phyloP scores from a whole-genome alignment of 2,888 invertebrate genomes.

The Zele albiditarsus region DNA sequence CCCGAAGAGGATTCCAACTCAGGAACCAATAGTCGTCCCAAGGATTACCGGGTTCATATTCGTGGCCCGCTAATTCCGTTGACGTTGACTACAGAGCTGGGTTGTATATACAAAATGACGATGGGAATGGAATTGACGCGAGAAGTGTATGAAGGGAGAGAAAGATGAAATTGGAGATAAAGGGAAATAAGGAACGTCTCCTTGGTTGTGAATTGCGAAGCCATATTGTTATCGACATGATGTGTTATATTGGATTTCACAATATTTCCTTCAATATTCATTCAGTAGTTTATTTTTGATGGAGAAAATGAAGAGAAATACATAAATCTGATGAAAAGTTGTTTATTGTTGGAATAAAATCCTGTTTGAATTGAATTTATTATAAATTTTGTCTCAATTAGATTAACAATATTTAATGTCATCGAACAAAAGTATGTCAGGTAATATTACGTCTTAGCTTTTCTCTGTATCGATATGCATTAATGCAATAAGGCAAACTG shows the following conservation, averaged over 20 bases:
- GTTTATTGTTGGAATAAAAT: too few species aligned
- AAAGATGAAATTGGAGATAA: slow-evolving; percentile 21
- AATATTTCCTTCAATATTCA: neutral
- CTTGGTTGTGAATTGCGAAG: slow-evolving; percentile 23
- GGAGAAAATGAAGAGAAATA: neutral
- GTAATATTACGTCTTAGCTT: too few species aligned
- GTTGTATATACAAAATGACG: slow-evolving; percentile 17
- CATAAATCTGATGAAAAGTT: too few species aligned
- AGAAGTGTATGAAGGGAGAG: slow-evolving; percentile 8
- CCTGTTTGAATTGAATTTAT: too few species aligned
- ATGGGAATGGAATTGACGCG: slow-evolving; percentile 34
- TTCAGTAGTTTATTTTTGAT: slow-evolving; percentile 10
- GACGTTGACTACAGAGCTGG: slow-evolving; percentile 25
- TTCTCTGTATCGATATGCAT: too few species aligned
- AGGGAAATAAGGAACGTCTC: slow-evolving; percentile 22
- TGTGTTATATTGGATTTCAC: neutral
- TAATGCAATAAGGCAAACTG: too few species aligned
- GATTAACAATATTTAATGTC: too few species aligned
- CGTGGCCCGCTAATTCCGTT: slow-evolving; percentile 36
- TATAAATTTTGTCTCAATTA: too few species aligned
- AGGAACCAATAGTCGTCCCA: slow-evolving; percentile 34
- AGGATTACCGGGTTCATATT: slow-evolving; percentile 38
- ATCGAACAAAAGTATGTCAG: too few species aligned
- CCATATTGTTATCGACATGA: neutral
- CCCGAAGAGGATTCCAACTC: slow-evolving; percentile 33